phyloP scores from a whole-genome alignment of 2,888 invertebrate species.

The Troides oblongomaculatus region DNA sequence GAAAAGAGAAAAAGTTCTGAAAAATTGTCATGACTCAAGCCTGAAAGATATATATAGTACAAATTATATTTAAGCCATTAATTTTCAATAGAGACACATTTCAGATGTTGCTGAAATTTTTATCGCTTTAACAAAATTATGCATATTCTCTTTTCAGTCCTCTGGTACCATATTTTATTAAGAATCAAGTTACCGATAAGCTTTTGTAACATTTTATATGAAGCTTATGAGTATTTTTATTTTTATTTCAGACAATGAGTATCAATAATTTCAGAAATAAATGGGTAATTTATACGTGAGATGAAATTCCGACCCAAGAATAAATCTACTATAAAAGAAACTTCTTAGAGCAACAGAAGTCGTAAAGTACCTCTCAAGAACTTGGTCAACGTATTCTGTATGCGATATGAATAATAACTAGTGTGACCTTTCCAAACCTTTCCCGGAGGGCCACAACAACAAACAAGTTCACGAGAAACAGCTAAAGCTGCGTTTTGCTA shows the following conservation, averaged over 20 bases:
- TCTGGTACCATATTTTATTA: no score
- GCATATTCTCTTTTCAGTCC: no score
- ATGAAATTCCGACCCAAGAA: neutral
- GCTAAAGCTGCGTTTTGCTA: constrained; percentile 1
- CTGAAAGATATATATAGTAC: neutral
- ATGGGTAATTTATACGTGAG: neutral
- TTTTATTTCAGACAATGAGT: neutral
- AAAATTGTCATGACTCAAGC: neutral
- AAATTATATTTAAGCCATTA: neutral
- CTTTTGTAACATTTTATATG: no score
- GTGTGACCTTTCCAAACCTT: constrained; percentile 3
- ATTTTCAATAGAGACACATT: neutral
- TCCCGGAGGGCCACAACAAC: constrained; percentile 2
- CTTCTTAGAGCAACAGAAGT: neutral
- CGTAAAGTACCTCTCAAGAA: constrained; percentile 7
- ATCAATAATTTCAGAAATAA: neutral
- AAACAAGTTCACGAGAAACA: neutral
- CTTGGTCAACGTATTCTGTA: constrained; percentile 5
- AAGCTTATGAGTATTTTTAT: neutral
- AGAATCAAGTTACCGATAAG: no score
- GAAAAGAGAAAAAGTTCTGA: neutral
- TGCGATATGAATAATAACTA: constrained; percentile 10
- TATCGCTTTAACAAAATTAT: no score
- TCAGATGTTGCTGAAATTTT: no score
- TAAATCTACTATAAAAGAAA: constrained; percentile 5